Base-by-base conservation (phyloP, 2,113 vertebrate species). In the Trogon melanurus region DNA sequence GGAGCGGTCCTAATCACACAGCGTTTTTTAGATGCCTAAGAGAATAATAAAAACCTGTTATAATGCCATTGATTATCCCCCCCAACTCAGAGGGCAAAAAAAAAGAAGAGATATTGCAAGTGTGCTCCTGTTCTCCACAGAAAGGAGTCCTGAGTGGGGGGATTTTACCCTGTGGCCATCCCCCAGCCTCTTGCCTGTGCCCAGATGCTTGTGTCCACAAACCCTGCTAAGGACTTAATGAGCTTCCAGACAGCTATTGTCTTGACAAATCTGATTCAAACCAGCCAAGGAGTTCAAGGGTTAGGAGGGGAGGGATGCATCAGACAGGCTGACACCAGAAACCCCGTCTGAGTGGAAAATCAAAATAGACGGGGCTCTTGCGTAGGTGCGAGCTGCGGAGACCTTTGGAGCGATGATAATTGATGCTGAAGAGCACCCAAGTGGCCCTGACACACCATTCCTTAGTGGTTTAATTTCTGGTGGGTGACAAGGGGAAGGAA, bases 181-280 rank as follows among this genome's bases (percentile, higher is more conserved):
- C 71, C 71, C 45, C 82, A 47, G 58, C 47, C 71, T n/a, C 65
- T 62, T 36, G 48, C 84, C 41, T 62, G 44, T 13, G 1, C 41
- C 8, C 38, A n/a, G 69, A 65, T 88, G 69, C 81, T 48, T 92
- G 29, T 92, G 91, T 92, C 91, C 75, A 95, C 91, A 94, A 84
- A 8, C 47, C 44, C 34, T 23, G 8, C 70, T 30, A 5, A 92
- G 79, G 79, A 74, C 79, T 78, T 91, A 70, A 95, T 74, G 91
- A 95, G 88, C 96, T 96, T 70, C 54, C 91, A 92, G 94, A 58
- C 79, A 1, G 69, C 85, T 91, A 94, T 97, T 96, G 96, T 97
- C 94, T 95, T 86, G 86, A 34, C 82, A 92, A 88, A 93, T 54
- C 82, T 95, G 95, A 83, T 83, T 80, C 91, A 93, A 92, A 94